Evolutionary conservation across 2,888 invertebrate species (phyloP), one percentile per base, ranked within the genome.

Genomic region (Mythimna albipuncta): DNA sequence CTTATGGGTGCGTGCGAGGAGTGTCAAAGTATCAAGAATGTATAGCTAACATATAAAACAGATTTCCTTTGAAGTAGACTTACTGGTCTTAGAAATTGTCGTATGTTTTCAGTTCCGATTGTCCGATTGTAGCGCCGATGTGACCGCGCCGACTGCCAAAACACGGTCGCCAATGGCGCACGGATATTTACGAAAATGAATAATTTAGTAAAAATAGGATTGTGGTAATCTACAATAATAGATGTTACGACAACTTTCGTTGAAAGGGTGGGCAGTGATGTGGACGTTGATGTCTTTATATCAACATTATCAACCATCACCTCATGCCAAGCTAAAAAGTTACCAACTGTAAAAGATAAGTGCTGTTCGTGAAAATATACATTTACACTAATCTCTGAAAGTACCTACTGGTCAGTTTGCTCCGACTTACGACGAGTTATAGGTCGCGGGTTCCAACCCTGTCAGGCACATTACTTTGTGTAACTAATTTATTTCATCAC

Each of bases 131-230:
- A 19, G 41, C 10, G 50, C 50, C 54, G 77, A 68, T 75, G 35
- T 81, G 54, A 69, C 57, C 38, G 41, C 19, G 21, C 7, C 47
- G 19, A 35, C 79, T 81, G 78, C 81, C 81, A 79, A 64, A 63
- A 76, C 35, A 58, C 50, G 0, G 61, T 62, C 69, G 16, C 62
- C 47, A 52, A 63, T 77, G 65, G 63, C 55, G 65, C 82, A 57
- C n/a, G 21, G 21, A 62, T 69, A 75, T 81, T 75, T 54, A 55
- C 9, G 44, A 68, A 32, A 50, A 63, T 50, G 69, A 81, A 61
- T 61, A 75, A 47, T 80, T 50, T 59, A 21, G n/a, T 58, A 19
- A 67, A 75, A 80, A 67, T 77, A 80, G 35, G 26, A 35, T 16
- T 26, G 26, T 80, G n/a, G 54, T 64, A 80, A 80, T 55, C 57